Evolutionary conservation across 2,888 invertebrate species (phyloP).

Genomic region (Noctua comes): DNA sequence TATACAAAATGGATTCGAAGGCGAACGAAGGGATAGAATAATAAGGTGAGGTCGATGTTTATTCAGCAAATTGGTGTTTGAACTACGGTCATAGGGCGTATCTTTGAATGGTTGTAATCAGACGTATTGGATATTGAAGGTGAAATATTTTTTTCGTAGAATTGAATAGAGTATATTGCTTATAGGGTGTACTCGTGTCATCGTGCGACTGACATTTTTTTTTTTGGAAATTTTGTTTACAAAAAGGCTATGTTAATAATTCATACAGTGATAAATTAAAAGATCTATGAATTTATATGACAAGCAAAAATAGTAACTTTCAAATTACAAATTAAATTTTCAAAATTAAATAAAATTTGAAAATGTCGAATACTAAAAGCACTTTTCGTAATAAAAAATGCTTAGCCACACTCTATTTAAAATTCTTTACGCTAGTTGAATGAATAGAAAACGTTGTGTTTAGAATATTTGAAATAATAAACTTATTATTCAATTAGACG

Average conservation of each 20-base stretch:
- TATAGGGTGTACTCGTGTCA: background rate
- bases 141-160: slow-evolving; percentile 50
- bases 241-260: no score
- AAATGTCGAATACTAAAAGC: background rate
- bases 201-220: background rate
- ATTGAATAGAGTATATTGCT: slow-evolving; percentile 36
- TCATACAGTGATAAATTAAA: background rate
- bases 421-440: background rate
- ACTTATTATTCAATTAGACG: background rate
- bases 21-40: slow-evolving; percentile 96
- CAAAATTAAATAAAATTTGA: background rate
- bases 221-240: background rate
- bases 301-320: background rate
- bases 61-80: slow-evolving; percentile 86
- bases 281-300: background rate
- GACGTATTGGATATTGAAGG: slow-evolving; percentile 69
- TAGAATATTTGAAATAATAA: background rate
- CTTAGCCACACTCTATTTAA: background rate
- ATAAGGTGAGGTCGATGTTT: slow-evolving; percentile 90
- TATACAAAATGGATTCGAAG: slow-evolving; percentile 96
- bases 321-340: slow-evolving; percentile 2
- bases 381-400: background rate
- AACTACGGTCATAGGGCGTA: slow-evolving; percentile 70
- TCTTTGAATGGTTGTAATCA: slow-evolving; percentile 77
- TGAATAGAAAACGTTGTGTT: background rate